Evolutionary conservation across 2,888 invertebrate genomes (phyloP), one percentile per base, ranked within the genome.

Genomic region (Coenonympha glycerion): DNA sequence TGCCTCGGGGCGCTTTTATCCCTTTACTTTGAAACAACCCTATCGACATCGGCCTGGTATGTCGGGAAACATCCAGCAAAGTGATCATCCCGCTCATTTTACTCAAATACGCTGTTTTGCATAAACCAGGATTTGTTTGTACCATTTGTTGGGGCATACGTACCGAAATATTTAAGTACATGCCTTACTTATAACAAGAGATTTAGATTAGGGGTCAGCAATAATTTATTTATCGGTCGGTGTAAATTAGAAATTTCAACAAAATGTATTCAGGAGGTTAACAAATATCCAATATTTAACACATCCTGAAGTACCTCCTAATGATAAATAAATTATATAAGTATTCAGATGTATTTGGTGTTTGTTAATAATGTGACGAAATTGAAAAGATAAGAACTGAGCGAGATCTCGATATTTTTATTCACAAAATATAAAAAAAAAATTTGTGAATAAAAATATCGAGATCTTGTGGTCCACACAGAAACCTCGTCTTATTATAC

Each of bases 21-120:
- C 52, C 45, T 55, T 47, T 47, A 55, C 49, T 48, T 44, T 47
- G 28, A 45, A 51, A 51, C 47, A 47, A 54, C 44, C 51, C 47
- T 48, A 45, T 51, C 51, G 40, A 40, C 47, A 44, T 49, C 41
- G 47, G 40, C 33, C 40, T 44, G 47, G 22, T 21, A 45, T 48
- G 42, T 54, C 34, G 47, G 37, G 33, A 24, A 51, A 47, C 39
- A 51, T 54, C 47, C 28, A 15, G 39, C 34, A 22, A 54, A 45
- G 40, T 51, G 30, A 44, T 51, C 33, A 52, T 47, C 36, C 36
- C 31, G 21, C 24, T 52, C 24, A 34, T 34, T 45, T 31, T 13
- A 22, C 24, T 24, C 13, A 24, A 39, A 9, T 39, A 15, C 8
- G 21, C 6, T 30, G 30, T 30, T 18, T 42, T 21, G 11, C 8